phyloP scores from a whole-genome alignment of 2,888 invertebrate species.

The Carcina quercana region DNA sequence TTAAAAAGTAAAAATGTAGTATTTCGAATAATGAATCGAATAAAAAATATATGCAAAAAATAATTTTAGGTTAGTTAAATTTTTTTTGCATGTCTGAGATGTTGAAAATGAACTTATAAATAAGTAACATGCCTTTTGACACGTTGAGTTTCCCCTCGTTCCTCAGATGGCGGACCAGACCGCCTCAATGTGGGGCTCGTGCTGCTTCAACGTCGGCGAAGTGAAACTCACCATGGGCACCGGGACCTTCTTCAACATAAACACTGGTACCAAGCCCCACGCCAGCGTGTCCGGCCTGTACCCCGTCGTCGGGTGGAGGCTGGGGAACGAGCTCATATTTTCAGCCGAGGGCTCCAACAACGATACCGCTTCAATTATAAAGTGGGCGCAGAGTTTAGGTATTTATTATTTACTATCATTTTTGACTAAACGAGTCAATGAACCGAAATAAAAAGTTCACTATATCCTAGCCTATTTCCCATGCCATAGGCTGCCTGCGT shows the following conservation, averaged over 20 bases:
- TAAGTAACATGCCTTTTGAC: neutral
- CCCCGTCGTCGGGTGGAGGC: constrained; percentile 91
- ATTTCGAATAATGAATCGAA: too few relatives aligned
- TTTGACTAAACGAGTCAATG: too few relatives aligned
- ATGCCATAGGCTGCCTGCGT: too few relatives aligned
- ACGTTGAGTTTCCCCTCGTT: neutral
- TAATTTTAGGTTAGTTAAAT: too few relatives aligned
- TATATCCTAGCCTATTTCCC: too few relatives aligned
- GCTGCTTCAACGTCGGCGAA: constrained; percentile 84
- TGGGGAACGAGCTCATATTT: constrained; percentile 72
- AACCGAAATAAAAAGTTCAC: too few relatives aligned
- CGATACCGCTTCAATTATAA: constrained; percentile 90
- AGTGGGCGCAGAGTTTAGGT: constrained; percentile 87
- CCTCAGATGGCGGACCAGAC: constrained; percentile 89
- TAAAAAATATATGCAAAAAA: too few relatives aligned
- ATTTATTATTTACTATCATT: neutral
- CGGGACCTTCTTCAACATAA: constrained; percentile 90
- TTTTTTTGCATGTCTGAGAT: too few relatives aligned
- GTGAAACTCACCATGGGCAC: constrained; percentile 94
- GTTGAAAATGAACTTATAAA: too few relatives aligned
- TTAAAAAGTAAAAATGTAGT: too few relatives aligned
- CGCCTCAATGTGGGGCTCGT: constrained; percentile 91
- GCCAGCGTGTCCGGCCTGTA: constrained; percentile 90
- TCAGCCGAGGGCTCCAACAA: constrained; percentile 90
- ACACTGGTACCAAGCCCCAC: constrained; percentile 84